Evolutionary conservation across 2,888 invertebrate species (phyloP).

Genomic region (Boloria selene): DNA sequence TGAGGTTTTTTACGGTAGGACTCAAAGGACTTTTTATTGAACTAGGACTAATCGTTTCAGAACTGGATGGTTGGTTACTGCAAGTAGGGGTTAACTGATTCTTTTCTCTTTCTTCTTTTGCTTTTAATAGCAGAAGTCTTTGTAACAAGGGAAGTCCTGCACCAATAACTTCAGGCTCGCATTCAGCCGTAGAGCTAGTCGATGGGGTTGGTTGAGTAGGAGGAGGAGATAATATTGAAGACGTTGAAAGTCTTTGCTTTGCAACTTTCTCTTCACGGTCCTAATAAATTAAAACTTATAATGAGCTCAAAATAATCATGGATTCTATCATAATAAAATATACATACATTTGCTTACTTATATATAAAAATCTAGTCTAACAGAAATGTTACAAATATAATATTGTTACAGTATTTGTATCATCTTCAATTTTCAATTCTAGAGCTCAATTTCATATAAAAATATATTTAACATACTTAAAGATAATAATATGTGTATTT

Average conservation of each 20-base stretch:
- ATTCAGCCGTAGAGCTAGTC: slow-evolving; percentile 81
- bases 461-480: not conserved
- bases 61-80: slow-evolving; percentile 77
- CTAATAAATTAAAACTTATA: slow-evolving; percentile 47
- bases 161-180: slow-evolving; percentile 85
- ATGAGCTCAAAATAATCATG: no score
- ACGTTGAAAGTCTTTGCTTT: slow-evolving; percentile 70
- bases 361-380: no score
- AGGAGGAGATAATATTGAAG: slow-evolving; percentile 67
- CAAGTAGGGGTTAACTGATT: slow-evolving; percentile 70
- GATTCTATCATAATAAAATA: no score
- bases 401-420: no score
- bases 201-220: slow-evolving; percentile 83
- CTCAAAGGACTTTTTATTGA: slow-evolving; percentile 79
- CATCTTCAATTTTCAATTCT: no score
- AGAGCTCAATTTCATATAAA: not conserved
- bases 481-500: not conserved
- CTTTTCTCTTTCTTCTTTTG: slow-evolving; percentile 86
- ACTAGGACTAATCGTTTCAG: slow-evolving; percentile 77
- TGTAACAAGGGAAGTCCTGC: slow-evolving; percentile 88
- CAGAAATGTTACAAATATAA: no score
- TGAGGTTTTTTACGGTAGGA: slow-evolving; percentile 75
- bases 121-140: slow-evolving; percentile 88
- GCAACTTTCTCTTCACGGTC: slow-evolving; percentile 79
- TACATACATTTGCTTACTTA: no score